A percentile compares a stretch with the other conserved stretches of the same genome.
phyloP scores from a whole-genome alignment of 2,797 vertebrate genomes.

The Eospalax fontanierii region DNA sequence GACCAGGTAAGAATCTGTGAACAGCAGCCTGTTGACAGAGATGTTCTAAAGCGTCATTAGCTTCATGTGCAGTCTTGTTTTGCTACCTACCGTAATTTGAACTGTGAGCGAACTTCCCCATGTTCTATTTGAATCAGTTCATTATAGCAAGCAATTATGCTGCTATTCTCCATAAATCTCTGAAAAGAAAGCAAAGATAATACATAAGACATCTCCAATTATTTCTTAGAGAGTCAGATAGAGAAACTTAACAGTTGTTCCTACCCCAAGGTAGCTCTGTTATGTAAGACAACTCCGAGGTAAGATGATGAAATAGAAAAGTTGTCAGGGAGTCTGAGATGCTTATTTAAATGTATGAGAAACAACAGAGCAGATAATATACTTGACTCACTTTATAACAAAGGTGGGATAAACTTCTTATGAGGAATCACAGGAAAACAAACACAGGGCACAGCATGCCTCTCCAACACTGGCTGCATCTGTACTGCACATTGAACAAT shows the following conservation, averaged over 20 bases:
- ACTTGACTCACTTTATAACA: background rate
- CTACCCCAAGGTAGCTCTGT: constrained; percentile 16
- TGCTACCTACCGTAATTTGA: constrained; percentile 96
- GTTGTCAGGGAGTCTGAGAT: constrained; percentile 10
- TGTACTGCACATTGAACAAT: background rate
- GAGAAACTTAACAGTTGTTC: constrained; percentile 53
- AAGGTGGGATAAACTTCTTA: background rate
- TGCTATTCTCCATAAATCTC: constrained; percentile 97
- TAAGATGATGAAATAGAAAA: constrained; percentile 31
- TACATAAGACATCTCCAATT: constrained; percentile 76
- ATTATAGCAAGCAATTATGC: constrained; percentile 95
- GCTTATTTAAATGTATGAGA: constrained; percentile 3
- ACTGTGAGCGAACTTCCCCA: constrained; percentile 96
- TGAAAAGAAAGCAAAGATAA: constrained; percentile 88
- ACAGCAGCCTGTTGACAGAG: background rate
- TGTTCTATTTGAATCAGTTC: constrained; percentile 97
- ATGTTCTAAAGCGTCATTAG: background rate
- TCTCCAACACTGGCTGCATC: background rate
- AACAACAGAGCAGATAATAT: constrained; percentile 6
- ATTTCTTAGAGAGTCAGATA: constrained; percentile 65
- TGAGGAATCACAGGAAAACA: background rate
- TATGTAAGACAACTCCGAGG: constrained; percentile 51
- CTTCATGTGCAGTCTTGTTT: background rate
- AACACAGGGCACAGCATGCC: background rate
- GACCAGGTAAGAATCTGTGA: background rate